Base-by-base conservation (phyloP, 2,888 invertebrate species). In the Diaphora mendica region DNA sequence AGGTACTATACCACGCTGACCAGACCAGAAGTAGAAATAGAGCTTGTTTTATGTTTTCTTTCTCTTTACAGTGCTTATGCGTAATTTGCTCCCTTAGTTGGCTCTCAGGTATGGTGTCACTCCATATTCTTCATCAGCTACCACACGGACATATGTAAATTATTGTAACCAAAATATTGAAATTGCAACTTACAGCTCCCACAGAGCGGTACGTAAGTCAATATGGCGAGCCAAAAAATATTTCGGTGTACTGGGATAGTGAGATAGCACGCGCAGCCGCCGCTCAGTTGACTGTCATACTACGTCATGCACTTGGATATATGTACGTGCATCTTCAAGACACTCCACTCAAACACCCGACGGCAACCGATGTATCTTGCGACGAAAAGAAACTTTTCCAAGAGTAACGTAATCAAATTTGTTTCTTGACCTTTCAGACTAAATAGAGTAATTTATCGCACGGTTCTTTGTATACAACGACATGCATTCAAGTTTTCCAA, bases 221-320 rank as follows among this genome's bases (percentile, higher is more conserved):
- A 51, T 20, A 71, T 23, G 51, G 51, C 17, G 26, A 55, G 2
- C 51, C 26, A 35, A 71, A 20, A 20, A 71, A 39, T 15, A 65
- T 65, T 26, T 48, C 55, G 2, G 35, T 71, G 39, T 71, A 71
- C 55, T 71, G 71, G 71, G 39, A 65, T 39, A 71, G 55, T 30
- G 65, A 65, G 13, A n/a, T 48, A 55, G 33, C 71, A 3, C 39
- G 51, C 9, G 71, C 71, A 2, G 71, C 71, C 20, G 64, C 71
- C 2, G 33, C 71, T 2, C 20, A 65, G 8, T 23, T 71, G 0
- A 9, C 55, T 13, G 55, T 65, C 13, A 39, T 64, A 9, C 23
- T 71, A 1, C 65, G 39, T 39, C 20, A 65, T 9, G 65, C 11
- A 0, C 20, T 35, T 11, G 71, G 65, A 11, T 71, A 65, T 30